phyloP scores from a whole-genome alignment of 2,113 vertebrate genomes.

The Catharus bicknelli region DNA sequence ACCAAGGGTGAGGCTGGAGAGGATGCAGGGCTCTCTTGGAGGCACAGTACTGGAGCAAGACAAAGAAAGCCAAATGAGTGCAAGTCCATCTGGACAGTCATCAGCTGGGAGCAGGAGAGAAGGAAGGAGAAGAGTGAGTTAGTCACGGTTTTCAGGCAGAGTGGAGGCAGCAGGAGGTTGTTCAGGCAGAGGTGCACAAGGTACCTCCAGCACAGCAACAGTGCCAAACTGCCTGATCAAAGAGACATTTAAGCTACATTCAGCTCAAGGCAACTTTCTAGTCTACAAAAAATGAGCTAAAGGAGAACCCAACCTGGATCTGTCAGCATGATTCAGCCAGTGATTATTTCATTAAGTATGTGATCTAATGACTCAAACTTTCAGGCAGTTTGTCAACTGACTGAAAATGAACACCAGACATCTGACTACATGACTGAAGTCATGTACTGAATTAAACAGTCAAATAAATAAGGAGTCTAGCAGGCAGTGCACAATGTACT shows the following conservation, averaged over 20 bases:
- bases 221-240: slow-evolving; percentile 33
- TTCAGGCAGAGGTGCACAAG: neutral
- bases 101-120: neutral
- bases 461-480: slow-evolving; percentile 15
- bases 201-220: neutral
- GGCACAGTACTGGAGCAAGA: neutral
- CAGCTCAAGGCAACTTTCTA: neutral
- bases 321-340: slow-evolving; percentile 28
- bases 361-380: slow-evolving; percentile 61
- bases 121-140: neutral
- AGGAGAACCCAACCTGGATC: slow-evolving; percentile 8
- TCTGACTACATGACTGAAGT: slow-evolving; percentile 37
- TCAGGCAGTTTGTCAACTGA: slow-evolving; percentile 55
- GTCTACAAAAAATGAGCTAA: slow-evolving; percentile 8
- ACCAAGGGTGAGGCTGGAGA: neutral
- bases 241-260: neutral
- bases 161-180: neutral
- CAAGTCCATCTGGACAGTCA: neutral
- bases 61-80: neutral
- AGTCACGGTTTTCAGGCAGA: neutral
- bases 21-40: neutral
- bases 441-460: slow-evolving; percentile 41
- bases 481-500: neutral
- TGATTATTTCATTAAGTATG: slow-evolving; percentile 39
- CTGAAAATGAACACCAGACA: slow-evolving; percentile 49